Evolutionary conservation across 2,888 invertebrate genomes (phyloP).

Genomic region (Sesia bembeciformis): DNA sequence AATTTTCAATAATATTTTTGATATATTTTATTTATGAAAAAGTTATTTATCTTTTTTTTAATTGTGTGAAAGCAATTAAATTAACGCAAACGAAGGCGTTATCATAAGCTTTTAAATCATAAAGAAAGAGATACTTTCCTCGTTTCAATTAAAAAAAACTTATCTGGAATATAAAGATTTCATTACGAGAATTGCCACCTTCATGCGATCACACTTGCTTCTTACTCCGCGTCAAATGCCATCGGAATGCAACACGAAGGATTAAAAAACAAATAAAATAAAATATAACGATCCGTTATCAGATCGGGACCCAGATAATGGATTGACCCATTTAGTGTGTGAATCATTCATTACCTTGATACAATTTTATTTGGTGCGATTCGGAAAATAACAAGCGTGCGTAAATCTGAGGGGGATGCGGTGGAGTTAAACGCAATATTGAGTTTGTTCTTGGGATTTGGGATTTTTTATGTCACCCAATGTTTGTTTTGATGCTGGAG

Average conservation of each 20-base stretch:
- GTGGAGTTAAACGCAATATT: not conserved
- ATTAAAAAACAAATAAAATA: slow-evolving; percentile 38
- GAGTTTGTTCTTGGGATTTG: slow-evolving; percentile 14
- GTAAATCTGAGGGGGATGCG: not conserved
- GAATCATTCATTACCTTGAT: slow-evolving; percentile 46
- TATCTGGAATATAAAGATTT: no score
- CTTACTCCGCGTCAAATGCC: not conserved
- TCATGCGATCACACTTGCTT: not conserved
- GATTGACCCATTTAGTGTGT: slow-evolving; percentile 65
- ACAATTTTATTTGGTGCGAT: slow-evolving; percentile 18
- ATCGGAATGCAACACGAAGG: slow-evolving; percentile 46
- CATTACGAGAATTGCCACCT: not conserved
- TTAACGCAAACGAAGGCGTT: no score
- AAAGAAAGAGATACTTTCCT: no score
- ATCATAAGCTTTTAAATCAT: no score
- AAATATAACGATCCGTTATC: slow-evolving; percentile 57
- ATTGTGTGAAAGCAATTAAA: no score
- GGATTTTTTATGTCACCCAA: slow-evolving; percentile 13
- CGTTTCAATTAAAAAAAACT: no score
- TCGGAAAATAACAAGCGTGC: slow-evolving; percentile 3
- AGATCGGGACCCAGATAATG: slow-evolving; percentile 61
- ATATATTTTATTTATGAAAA: no score
- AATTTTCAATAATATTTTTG: no score
- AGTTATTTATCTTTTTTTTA: no score
- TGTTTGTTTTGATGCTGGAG: slow-evolving; percentile 25